Conservation (phyloP, 1,140 invertebrate genomes). For the Agrilus planipennis region DNA sequence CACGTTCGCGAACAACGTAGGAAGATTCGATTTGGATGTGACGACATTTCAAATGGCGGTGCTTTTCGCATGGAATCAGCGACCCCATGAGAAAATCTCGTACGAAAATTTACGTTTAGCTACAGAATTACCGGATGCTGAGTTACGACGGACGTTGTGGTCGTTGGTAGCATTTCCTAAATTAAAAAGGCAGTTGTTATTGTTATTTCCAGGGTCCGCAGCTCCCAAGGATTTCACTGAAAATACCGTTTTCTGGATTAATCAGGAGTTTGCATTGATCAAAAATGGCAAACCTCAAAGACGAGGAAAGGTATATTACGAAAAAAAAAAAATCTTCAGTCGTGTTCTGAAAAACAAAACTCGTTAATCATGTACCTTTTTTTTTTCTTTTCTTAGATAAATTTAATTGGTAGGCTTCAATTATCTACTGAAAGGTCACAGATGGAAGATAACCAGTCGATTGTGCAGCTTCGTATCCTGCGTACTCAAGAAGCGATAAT, state of each 20-base stretch:
- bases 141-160: slow-evolving; percentile 93
- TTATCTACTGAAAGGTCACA: slow-evolving; percentile 90
- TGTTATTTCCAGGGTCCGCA: slow-evolving; percentile 65
- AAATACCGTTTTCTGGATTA: slow-evolving; percentile 89
- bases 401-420: slow-evolving; percentile 88
- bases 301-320: slow-evolving; percentile 63
- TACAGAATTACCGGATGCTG: slow-evolving; percentile 89
- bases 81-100: slow-evolving; percentile 79
- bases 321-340: slow-evolving; percentile 2
- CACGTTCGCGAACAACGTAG: slow-evolving; percentile 86
- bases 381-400: slow-evolving; percentile 43
- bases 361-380: no score
- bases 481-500: slow-evolving; percentile 94
- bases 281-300: slow-evolving; percentile 93
- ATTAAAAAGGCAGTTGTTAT: slow-evolving; percentile 82
- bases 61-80: slow-evolving; percentile 97
- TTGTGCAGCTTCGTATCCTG: slow-evolving; percentile 88
- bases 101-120: slow-evolving; percentile 93
- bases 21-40: slow-evolving; percentile 94
- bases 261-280: slow-evolving; percentile 83
- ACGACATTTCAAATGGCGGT: slow-evolving; percentile 99
- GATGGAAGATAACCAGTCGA: slow-evolving; percentile 95
- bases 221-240: slow-evolving; percentile 90
- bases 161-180: slow-evolving; percentile 95
- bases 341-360: no score